Evolutionary conservation across 2,113 vertebrate genomes (phyloP).

Genomic region (Ammodytes dubius): DNA sequence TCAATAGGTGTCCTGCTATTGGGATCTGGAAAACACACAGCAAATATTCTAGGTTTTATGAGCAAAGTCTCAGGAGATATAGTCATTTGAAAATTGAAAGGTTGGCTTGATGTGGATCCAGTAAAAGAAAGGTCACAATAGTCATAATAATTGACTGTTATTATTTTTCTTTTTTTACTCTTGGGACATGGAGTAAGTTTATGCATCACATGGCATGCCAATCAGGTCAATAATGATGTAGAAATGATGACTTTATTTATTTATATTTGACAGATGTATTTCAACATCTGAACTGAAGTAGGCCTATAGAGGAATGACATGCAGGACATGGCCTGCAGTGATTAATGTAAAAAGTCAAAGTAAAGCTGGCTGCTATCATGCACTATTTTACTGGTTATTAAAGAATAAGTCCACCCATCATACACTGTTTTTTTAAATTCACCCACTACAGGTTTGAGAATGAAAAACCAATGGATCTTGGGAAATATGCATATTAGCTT

Average conservation of each 20-base stretch:
- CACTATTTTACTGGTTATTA: not conserved
- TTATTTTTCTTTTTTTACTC: not conserved
- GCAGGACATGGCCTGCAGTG: not conserved
- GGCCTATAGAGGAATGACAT: not conserved
- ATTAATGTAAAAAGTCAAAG: not conserved
- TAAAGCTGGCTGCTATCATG: not conserved
- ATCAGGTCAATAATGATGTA: not conserved
- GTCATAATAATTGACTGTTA: not conserved
- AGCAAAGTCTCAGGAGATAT: conserved; percentile 19
- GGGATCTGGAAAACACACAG: conserved; percentile 18
- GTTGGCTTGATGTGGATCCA: conserved; percentile 23
- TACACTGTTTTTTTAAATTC: too few relatives aligned
- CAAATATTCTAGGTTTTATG: conserved; percentile 34
- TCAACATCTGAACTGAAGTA: not conserved
- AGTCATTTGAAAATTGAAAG: conserved; percentile 30
- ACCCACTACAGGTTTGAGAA: not conserved
- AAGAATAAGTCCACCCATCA: not conserved
- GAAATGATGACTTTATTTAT: too few relatives aligned
- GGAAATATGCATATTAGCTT: too few relatives aligned
- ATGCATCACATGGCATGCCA: not conserved
- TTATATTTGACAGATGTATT: not conserved
- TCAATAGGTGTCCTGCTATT: conserved; percentile 27
- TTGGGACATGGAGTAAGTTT: not conserved
- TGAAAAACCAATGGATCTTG: not conserved
- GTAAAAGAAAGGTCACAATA: conserved; percentile 10